Conservation (phyloP, 2,113 vertebrate genomes). For the Sphyrna mokarran region DNA sequence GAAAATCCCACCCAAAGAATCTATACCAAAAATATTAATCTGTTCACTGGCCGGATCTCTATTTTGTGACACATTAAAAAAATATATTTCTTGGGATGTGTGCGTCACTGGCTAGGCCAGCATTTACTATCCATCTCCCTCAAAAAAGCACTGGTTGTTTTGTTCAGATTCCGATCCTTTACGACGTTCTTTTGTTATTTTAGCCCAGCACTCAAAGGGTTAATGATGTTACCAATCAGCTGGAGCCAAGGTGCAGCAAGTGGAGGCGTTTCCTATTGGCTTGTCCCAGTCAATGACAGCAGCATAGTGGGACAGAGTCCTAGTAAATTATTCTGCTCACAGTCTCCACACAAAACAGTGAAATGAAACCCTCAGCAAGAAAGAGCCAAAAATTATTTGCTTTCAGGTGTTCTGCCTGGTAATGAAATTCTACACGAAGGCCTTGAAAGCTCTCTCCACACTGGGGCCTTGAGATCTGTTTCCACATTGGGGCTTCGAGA, state of each 20-base stretch:
- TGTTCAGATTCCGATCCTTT: neutral
- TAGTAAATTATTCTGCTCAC: neutral
- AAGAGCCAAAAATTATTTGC: neutral
- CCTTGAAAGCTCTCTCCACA: neutral
- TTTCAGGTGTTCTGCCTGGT: neutral
- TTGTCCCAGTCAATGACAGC: neutral
- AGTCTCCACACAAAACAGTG: neutral
- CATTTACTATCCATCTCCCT: neutral
- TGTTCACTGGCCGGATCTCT: neutral
- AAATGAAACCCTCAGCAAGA: neutral
- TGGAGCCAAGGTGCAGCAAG: neutral
- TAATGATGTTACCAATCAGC: neutral
- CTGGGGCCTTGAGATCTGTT: neutral
- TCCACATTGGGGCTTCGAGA: neutral
- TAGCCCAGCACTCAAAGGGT: neutral
- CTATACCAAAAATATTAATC: neutral
- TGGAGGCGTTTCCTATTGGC: neutral
- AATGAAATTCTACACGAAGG: neutral
- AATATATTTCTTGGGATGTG: neutral
- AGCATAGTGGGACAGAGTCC: neutral
- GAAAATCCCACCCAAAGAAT: neutral
- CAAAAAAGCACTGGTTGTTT: neutral
- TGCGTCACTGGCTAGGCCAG: neutral
- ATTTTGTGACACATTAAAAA: neutral
- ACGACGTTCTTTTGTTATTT: neutral